Conservation (phyloP, 2,113 vertebrate genomes). For the Ceratotherium simum region DNA sequence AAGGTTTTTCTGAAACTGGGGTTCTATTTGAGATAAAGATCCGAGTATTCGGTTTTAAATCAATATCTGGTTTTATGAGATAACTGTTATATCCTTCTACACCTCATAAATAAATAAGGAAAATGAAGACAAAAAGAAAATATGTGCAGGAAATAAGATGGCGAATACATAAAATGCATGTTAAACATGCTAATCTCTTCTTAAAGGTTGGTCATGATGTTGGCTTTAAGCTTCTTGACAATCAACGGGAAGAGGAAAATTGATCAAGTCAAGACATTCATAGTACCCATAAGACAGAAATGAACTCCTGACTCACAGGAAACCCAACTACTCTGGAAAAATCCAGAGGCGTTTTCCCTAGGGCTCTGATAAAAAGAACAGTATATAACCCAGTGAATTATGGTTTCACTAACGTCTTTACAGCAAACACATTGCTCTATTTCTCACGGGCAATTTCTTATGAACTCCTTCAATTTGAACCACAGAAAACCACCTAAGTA, state of each 20-base stretch:
- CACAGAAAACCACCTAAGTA: background rate
- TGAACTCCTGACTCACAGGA: background rate
- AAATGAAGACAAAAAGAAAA: conserved; percentile 33
- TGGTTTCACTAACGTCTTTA: conserved; percentile 13
- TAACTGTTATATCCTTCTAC: background rate
- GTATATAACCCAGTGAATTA: background rate
- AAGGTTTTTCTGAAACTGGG: background rate
- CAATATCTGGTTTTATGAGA: background rate
- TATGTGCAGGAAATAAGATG: background rate
- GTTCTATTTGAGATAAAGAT: background rate
- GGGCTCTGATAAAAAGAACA: background rate
- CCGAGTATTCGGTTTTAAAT: background rate
- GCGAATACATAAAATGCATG: background rate
- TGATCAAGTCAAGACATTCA: background rate
- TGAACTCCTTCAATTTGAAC: background rate
- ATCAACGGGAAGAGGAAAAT: background rate
- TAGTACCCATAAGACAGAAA: background rate
- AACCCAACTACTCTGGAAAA: background rate
- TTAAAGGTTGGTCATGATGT: background rate
- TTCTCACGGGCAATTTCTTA: background rate
- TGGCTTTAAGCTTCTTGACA: conserved; percentile 7
- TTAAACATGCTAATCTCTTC: background rate
- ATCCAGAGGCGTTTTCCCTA: background rate
- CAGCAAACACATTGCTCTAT: background rate
- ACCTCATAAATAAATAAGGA: background rate